phyloP scores from a whole-genome alignment of 2,797 vertebrate species.

The Arrhamphus sclerolepis region DNA sequence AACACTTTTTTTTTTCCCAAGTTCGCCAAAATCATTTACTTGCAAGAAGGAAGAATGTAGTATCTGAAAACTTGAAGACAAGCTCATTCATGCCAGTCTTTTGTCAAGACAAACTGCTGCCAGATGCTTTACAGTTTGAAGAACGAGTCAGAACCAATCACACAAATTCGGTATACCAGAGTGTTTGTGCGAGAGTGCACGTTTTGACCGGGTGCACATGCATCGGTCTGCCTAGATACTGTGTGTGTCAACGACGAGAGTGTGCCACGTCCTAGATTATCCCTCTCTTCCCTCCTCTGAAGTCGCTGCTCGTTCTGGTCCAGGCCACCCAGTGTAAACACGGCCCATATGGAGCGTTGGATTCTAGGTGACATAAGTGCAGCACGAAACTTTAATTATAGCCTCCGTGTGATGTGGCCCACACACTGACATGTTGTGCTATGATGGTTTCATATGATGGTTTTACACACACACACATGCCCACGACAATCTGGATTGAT shows the following conservation, averaged over 20 bases:
- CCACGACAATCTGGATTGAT: slow-evolving; percentile 46
- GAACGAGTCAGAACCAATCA: slow-evolving; percentile 3
- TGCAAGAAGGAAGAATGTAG: no score
- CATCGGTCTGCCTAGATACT: background rate
- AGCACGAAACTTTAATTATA: slow-evolving; percentile 74
- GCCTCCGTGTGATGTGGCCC: slow-evolving; percentile 73
- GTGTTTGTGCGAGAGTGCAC: background rate
- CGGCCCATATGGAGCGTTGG: slow-evolving; percentile 70
- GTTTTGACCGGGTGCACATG: background rate
- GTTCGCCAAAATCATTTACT: no score
- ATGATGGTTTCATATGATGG: slow-evolving; percentile 58
- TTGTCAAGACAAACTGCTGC: no score
- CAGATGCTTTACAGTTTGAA: background rate
- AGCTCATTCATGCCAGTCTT: no score
- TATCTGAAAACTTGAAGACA: no score
- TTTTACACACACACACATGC: slow-evolving; percentile 24
- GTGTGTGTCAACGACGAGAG: background rate
- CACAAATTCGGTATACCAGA: no score
- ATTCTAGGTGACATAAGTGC: slow-evolving; percentile 70
- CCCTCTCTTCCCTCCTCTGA: slow-evolving; percentile 38
- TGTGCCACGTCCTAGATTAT: slow-evolving; percentile 57
- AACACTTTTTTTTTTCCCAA: no score
- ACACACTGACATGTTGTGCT: slow-evolving; percentile 76
- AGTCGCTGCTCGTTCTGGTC: slow-evolving; percentile 51
- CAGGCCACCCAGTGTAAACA: slow-evolving; percentile 73